Percentiles rank a stretch among this genome's conserved stretches.
Evolutionary conservation across 2,888 invertebrate genomes (phyloP).

Genomic region (Dione vanillae): DNA sequence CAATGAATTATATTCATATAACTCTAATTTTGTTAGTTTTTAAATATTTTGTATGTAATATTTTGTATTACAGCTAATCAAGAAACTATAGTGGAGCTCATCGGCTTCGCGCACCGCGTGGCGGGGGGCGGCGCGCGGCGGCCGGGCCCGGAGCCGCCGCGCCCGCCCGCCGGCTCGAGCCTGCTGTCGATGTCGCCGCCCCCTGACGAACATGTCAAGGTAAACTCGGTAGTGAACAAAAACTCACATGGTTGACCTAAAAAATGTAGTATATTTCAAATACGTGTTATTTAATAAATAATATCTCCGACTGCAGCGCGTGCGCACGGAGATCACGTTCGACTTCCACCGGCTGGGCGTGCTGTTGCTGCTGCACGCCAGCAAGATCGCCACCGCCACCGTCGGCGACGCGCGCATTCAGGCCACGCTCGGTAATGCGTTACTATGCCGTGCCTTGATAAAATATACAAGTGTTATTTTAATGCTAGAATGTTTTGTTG

Average conservation of each 20-base stretch:
- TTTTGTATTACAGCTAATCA: conserved; percentile 90
- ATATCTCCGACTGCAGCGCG: conserved; percentile 53
- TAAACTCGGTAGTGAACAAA: conserved; percentile 2
- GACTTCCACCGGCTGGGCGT: conserved; percentile 97
- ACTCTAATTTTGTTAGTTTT: too few relatives aligned
- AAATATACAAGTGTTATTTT: too few relatives aligned
- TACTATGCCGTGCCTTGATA: too few relatives aligned
- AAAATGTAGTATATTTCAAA: background rate
- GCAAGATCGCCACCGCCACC: conserved; percentile 97
- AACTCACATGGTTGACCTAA: background rate
- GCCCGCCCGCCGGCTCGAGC: conserved; percentile 54
- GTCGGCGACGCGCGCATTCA: conserved; percentile 95
- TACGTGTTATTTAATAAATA: background rate
- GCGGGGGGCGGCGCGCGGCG: conserved; percentile 55
- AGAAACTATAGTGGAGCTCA: conserved; percentile 96
- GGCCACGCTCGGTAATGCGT: conserved; percentile 87
- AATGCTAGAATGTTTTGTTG: background rate
- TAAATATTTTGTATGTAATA: too few relatives aligned
- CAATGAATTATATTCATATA: too few relatives aligned
- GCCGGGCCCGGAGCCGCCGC: conserved; percentile 51
- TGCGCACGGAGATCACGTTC: conserved; percentile 92
- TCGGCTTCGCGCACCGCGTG: conserved; percentile 93
- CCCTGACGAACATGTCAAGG: conserved; percentile 55
- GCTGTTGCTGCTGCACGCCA: conserved; percentile 90
- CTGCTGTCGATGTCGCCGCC: conserved; percentile 41